phyloP scores from a whole-genome alignment of 2,113 vertebrate species.

The Hippocampus abdominalis region DNA sequence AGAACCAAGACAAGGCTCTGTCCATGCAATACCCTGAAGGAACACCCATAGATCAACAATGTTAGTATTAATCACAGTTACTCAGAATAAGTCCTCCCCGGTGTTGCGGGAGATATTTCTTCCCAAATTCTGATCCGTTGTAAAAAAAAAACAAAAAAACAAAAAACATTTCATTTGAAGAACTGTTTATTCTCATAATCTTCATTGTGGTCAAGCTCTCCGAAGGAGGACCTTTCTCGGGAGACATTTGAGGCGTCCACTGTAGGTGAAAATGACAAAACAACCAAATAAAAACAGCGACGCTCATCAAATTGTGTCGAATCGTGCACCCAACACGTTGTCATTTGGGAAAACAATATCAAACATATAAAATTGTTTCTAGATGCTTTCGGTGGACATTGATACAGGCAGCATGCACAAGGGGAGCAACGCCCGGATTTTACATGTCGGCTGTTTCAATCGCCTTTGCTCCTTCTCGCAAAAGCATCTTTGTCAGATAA shows the following conservation, averaged over 20 bases:
- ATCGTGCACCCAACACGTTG: slow-evolving; percentile 10
- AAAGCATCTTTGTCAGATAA: slow-evolving; percentile 12
- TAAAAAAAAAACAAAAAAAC: background rate
- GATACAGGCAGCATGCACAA: slow-evolving; percentile 47
- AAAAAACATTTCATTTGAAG: background rate
- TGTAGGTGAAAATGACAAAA: slow-evolving; percentile 30
- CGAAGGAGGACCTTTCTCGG: background rate
- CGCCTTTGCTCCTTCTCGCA: background rate
- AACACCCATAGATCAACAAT: background rate
- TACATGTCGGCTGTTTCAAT: background rate
- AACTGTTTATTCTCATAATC: slow-evolving; percentile 43
- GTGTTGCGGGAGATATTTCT: background rate
- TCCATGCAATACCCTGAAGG: slow-evolving; percentile 15
- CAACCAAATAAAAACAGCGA: slow-evolving; percentile 21
- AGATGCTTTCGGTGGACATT: slow-evolving; percentile 11
- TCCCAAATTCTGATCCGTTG: background rate
- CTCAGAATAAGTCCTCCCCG: background rate
- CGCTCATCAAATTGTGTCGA: slow-evolving; percentile 10
- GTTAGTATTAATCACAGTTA: background rate
- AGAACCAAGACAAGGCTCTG: background rate
- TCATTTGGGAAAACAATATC: slow-evolving; percentile 20
- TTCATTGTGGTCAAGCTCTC: slow-evolving; percentile 29
- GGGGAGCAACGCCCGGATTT: slow-evolving; percentile 14
- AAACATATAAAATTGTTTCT: slow-evolving; percentile 19
- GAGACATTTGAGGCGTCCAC: slow-evolving; percentile 27